Conservation (phyloP, 2,797 vertebrate genomes). For the Brachyalestes nurse region DNA sequence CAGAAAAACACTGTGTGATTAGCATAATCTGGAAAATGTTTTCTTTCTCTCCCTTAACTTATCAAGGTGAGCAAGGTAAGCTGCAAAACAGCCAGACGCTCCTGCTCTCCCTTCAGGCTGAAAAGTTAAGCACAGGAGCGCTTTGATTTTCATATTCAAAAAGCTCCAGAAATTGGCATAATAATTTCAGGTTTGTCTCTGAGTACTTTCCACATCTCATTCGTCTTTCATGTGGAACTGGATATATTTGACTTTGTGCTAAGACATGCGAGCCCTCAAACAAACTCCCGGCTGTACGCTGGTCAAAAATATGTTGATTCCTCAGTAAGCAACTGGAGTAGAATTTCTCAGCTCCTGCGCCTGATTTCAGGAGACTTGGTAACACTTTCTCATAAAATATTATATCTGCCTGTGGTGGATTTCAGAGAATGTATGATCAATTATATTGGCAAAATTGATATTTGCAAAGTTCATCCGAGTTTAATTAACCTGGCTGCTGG, state of each 20-base stretch:
- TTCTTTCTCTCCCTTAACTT: slow-evolving; percentile 30
- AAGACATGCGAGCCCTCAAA: slow-evolving; percentile 30
- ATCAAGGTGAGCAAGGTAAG: slow-evolving; percentile 41
- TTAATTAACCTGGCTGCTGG: slow-evolving; percentile 40
- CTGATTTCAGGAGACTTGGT: slow-evolving; percentile 1
- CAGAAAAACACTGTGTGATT: slow-evolving; percentile 26
- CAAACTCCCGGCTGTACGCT: slow-evolving; percentile 10
- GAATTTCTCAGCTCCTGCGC: slow-evolving; percentile 19
- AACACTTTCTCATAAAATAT: neutral
- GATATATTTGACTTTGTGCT: slow-evolving; percentile 36
- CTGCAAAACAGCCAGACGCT: slow-evolving; percentile 36
- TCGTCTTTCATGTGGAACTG: slow-evolving; percentile 31
- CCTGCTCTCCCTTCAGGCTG: slow-evolving; percentile 43
- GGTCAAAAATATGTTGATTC: slow-evolving; percentile 35
- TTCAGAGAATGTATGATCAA: slow-evolving; percentile 44
- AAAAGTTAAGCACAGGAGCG: slow-evolving; percentile 26
- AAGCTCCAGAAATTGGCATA: slow-evolving; percentile 61
- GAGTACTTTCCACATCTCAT: slow-evolving; percentile 32
- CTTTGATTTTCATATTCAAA: slow-evolving; percentile 63
- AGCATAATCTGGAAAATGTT: slow-evolving; percentile 37
- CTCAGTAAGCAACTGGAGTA: slow-evolving; percentile 10
- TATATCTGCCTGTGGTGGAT: neutral
- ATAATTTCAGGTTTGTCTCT: slow-evolving; percentile 63
- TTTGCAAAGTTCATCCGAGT: slow-evolving; percentile 61
- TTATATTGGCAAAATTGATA: slow-evolving; percentile 64